Percentiles rank a stretch among this genome's conserved stretches.
Evolutionary conservation across 2,113 vertebrate genomes (phyloP).

Genomic region (Rhinopithecus roxellana): DNA sequence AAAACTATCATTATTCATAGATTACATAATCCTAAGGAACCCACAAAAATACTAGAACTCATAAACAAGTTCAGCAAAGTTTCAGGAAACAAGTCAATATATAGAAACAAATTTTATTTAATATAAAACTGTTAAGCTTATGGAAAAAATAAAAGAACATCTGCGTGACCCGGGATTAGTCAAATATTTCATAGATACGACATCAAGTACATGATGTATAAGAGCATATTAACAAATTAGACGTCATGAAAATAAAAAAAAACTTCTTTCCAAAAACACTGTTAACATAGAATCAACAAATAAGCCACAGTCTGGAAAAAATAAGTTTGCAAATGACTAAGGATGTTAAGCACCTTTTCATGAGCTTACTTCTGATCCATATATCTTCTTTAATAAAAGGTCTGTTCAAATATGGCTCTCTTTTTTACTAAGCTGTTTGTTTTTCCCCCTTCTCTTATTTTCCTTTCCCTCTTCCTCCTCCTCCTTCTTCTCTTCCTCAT

Average conservation of each 20-base stretch:
- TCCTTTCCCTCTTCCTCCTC: too few relatives aligned
- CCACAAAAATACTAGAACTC: not conserved
- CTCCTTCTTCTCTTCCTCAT: too few relatives aligned
- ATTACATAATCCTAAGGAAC: not conserved
- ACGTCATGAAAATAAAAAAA: not conserved
- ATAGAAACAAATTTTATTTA: not conserved
- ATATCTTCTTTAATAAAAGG: too few relatives aligned
- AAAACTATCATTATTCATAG: not conserved
- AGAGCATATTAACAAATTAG: not conserved
- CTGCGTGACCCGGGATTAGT: not conserved
- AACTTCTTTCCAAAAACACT: not conserved
- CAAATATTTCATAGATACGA: not conserved
- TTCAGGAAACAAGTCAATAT: not conserved
- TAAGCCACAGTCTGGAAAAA: not conserved
- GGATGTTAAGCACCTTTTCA: too few relatives aligned
- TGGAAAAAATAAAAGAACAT: not conserved
- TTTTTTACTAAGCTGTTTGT: too few relatives aligned
- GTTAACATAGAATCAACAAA: not conserved
- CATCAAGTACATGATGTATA: not conserved
- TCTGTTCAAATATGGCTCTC: too few relatives aligned
- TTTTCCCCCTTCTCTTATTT: too few relatives aligned
- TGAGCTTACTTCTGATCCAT: too few relatives aligned
- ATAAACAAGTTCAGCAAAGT: not conserved
- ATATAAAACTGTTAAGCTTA: not conserved
- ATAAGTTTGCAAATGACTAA: not conserved